Percentiles rank a stretch among this genome's conserved stretches.
Conservation (phyloP, 2,888 invertebrate genomes). For the Dusona sp. region DNA sequence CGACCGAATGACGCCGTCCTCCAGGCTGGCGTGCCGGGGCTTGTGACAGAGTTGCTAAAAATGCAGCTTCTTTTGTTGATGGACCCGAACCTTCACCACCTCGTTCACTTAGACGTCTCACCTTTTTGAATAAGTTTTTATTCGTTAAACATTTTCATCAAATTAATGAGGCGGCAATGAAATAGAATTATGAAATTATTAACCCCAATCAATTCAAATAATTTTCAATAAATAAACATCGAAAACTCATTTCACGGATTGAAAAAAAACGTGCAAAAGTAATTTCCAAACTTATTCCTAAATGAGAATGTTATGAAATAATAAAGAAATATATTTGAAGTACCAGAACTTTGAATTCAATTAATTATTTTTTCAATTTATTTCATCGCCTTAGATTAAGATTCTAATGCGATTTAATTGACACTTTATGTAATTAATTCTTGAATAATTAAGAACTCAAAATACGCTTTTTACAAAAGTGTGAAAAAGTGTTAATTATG, state of each 20-base stretch:
- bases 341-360: no score
- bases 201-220: no score
- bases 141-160: not conserved
- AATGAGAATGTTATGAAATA: no score
- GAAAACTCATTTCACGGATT: no score
- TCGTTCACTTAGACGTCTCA: constrained; percentile 92
- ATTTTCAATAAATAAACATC: no score
- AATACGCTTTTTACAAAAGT: not conserved
- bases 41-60: constrained; percentile 92
- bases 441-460: not conserved
- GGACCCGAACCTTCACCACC: constrained; percentile 91
- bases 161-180: no score
- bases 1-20: constrained; percentile 93
- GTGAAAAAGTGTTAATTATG: not conserved
- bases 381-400: no score
- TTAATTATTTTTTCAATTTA: no score
- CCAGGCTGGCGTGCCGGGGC: constrained; percentile 90
- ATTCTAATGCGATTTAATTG: no score
- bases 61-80: constrained; percentile 92
- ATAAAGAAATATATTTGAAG: no score
- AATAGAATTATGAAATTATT: no score
- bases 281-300: no score
- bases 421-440: not conserved
- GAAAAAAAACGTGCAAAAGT: not conserved
- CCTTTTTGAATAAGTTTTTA: constrained; percentile 85